A percentile compares a stretch with the other conserved stretches of the same genome.
These are phyloP conservation scores for Notoglanidium macrostoma DNA, from an alignment of 2,797 vertebrate genomes.

Conservation along the genomic window DNA sequence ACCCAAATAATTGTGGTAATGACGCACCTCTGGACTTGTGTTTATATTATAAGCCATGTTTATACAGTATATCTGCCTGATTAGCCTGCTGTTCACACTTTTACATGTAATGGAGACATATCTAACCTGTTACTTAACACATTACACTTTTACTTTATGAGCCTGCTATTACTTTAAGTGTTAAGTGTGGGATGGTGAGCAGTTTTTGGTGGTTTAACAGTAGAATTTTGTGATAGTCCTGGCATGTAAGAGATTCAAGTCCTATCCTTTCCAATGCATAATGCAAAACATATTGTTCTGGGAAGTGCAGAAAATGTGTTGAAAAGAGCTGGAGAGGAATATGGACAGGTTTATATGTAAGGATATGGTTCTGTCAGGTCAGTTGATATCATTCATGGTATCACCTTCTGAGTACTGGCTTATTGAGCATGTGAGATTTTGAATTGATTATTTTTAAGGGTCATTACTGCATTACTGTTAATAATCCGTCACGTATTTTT, in stretches of 20 bases:
- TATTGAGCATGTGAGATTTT: background rate
- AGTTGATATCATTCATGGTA: background rate
- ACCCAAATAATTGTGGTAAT: no score
- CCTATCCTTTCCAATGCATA: background rate
- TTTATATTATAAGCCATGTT: no score
- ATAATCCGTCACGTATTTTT: background rate
- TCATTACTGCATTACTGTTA: background rate
- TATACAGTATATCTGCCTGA: no score
- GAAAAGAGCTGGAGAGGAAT: background rate
- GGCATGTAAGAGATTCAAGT: background rate
- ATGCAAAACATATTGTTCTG: background rate
- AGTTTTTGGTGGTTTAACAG: background rate
- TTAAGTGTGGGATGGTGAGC: background rate
- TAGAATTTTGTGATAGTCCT: background rate
- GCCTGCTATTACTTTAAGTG: no score
- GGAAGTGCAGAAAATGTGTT: background rate
- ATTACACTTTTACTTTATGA: no score
- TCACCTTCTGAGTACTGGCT: background rate
- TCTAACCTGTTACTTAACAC: no score
- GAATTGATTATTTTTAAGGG: background rate
- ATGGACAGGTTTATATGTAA: background rate
- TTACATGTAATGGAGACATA: no score
- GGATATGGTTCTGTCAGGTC: background rate
- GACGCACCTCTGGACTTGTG: no score
- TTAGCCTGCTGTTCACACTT: no score